Conservation (phyloP, 2,888 invertebrate species). For the Troglohyphantes excavatus region DNA sequence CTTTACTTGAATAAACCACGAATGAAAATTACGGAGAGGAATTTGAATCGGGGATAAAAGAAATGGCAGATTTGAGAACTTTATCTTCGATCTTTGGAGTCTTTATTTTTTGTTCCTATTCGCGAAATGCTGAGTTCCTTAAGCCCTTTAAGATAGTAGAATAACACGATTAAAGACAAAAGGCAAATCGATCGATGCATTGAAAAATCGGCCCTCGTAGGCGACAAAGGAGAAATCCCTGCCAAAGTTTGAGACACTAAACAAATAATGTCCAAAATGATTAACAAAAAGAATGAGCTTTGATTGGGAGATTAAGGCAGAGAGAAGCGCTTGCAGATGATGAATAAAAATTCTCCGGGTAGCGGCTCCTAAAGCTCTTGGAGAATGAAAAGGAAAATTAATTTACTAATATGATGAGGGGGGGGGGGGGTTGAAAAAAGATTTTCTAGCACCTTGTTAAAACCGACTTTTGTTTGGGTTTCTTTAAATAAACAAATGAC, state of each 20-base stretch:
- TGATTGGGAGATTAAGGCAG: conserved; percentile 8
- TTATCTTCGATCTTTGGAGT: conserved; percentile 27
- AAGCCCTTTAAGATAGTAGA: conserved; percentile 50
- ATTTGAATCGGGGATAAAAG: conserved; percentile 37
- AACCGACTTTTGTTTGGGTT: not conserved
- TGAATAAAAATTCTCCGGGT: not conserved
- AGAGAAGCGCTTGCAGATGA: not conserved
- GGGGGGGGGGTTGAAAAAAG: not conserved
- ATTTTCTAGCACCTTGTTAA: not conserved
- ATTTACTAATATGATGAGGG: not conserved
- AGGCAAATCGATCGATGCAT: conserved; percentile 45
- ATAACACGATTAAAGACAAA: conserved; percentile 61
- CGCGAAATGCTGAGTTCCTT: too few relatives aligned
- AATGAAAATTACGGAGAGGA: conserved; percentile 47
- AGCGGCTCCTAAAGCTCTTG: not conserved
- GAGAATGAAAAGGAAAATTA: not conserved
- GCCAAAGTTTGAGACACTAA: conserved; percentile 32
- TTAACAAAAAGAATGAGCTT: conserved; percentile 17
- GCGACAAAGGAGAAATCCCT: conserved; percentile 22
- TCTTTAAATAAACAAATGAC: not conserved
- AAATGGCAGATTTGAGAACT: conserved; percentile 27
- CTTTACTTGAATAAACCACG: conserved; percentile 51
- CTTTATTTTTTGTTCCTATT: conserved; percentile 14
- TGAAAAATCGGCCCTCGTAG: not conserved
- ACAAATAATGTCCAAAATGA: conserved; percentile 26